Percentiles rank a stretch among this genome's conserved stretches.
These are phyloP conservation scores for Coronaproctus castanopsis DNA, from an alignment of 2,888 invertebrate species.

Conservation along the genomic window DNA sequence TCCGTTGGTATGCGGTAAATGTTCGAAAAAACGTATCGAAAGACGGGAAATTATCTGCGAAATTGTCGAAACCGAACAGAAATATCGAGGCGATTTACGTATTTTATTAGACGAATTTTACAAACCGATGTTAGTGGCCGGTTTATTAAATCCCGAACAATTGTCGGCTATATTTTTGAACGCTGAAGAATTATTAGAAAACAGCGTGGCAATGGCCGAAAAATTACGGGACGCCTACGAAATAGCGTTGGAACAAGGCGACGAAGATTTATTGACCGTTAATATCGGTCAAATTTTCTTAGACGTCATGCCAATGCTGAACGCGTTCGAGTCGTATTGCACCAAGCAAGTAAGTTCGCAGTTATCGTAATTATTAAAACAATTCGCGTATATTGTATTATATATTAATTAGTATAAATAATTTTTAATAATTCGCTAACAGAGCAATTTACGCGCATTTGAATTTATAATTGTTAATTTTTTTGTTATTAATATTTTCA, in stretches of 20 bases:
- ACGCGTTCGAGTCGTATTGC: slow-evolving; percentile 87
- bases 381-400: not conserved
- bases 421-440: not conserved
- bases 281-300: slow-evolving; percentile 78
- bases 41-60: slow-evolving; percentile 85
- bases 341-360: slow-evolving; percentile 50
- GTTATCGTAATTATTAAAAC: not conserved
- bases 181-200: slow-evolving; percentile 74
- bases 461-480: too few relatives aligned
- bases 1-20: slow-evolving; percentile 67
- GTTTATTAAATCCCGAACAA: slow-evolving; percentile 44
- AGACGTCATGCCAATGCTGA: slow-evolving; percentile 78
- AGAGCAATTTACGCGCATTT: too few relatives aligned
- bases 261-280: slow-evolving; percentile 61
- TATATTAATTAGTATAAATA: not conserved
- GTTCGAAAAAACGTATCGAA: slow-evolving; percentile 68
- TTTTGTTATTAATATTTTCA: too few relatives aligned
- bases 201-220: slow-evolving; percentile 65
- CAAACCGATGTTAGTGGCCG: slow-evolving; percentile 76
- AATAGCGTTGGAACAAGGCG: slow-evolving; percentile 40
- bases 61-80: slow-evolving; percentile 88
- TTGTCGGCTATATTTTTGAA: slow-evolving; percentile 81
- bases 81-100: slow-evolving; percentile 78
- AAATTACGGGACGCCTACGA: slow-evolving; percentile 70
- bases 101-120: slow-evolving; percentile 85